A percentile compares a stretch with the other conserved stretches of the same genome.
Conservation (phyloP, 2,797 vertebrate species). For the Rhinella marina region DNA sequence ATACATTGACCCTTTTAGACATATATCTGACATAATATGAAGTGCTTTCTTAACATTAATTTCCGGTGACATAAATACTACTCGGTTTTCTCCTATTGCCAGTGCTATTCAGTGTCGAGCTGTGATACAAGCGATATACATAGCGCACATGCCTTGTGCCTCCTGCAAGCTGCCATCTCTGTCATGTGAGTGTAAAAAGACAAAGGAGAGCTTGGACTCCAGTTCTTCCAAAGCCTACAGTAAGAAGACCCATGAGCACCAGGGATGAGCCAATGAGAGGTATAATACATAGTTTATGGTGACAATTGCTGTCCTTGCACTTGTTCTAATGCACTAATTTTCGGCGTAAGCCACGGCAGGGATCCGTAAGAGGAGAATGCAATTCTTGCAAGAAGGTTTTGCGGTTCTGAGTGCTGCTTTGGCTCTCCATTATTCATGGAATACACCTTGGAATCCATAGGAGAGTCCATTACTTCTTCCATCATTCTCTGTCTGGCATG, state of each 20-base stretch:
- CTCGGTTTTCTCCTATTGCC: background rate
- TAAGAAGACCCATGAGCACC: background rate
- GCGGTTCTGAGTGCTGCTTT: background rate
- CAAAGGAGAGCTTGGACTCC: background rate
- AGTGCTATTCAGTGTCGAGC: background rate
- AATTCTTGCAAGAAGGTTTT: background rate
- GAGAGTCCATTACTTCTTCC: background rate
- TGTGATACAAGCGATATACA: background rate
- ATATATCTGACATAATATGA: background rate
- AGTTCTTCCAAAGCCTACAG: background rate
- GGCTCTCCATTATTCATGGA: background rate
- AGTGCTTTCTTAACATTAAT: background rate
- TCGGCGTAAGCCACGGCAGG: background rate
- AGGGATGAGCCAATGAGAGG: background rate
- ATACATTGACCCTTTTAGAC: background rate
- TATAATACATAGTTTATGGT: background rate
- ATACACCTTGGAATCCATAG: slow-evolving; percentile 9
- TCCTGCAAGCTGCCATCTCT: background rate
- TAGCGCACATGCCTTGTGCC: background rate
- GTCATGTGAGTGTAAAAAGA: background rate
- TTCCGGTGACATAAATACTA: background rate
- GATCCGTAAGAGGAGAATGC: background rate
- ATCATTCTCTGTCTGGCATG: slow-evolving; percentile 16
- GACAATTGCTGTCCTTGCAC: background rate
- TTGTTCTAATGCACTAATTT: background rate